Evolutionary conservation across 2,113 vertebrate species (phyloP), one percentile per base, ranked within the genome.

Genomic region (Piprites chloris): DNA sequence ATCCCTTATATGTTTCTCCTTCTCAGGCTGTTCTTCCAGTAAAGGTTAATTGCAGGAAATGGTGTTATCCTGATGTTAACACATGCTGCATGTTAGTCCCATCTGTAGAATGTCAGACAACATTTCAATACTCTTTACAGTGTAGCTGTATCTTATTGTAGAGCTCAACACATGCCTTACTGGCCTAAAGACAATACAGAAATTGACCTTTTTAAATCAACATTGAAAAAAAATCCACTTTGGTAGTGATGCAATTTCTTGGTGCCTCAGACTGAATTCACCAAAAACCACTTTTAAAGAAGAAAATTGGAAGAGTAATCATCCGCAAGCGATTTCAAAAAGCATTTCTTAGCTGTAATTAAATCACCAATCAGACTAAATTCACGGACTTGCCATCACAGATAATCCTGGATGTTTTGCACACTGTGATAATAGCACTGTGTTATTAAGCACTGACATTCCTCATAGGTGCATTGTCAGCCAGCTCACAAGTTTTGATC

Each of bases 41-140:
- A 78, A 72, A 95, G 73, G 77, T 91, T 96, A 92, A 91, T 81
- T 74, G 83, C 85, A 95, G 69, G 66, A 75, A 89, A 59, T 42
- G 42, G 6, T 59, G 39, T 81, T 89, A 62, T 50, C 59, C 76
- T 78, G 84, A 37, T 94, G 77, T 75, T 91, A 85, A 85, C 74
- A 73, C 65, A 44, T 3, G 1, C 39, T 6, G 1, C 35, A 22
- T n/a, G 56, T 52, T 44, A 61, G 61, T 78, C 47, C 30, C 46
- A 72, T 62, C 89, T 91, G 35, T 5, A 52, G 35, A 87, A 42
- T 68, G 49, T 27, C 66, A 87, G 61, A 75, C 41, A 68, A 89
- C 71, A 52, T 61, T 42, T 58, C 14, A 87, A 52, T 59, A 58
- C 32, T 7, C 3, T 30, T 79, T 91, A 47, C 39, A 58, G 59